These are phyloP conservation scores for Nephrocerus scutellatus DNA, from an alignment of 2,888 invertebrate genomes.

Conservation along the genomic window DNA sequence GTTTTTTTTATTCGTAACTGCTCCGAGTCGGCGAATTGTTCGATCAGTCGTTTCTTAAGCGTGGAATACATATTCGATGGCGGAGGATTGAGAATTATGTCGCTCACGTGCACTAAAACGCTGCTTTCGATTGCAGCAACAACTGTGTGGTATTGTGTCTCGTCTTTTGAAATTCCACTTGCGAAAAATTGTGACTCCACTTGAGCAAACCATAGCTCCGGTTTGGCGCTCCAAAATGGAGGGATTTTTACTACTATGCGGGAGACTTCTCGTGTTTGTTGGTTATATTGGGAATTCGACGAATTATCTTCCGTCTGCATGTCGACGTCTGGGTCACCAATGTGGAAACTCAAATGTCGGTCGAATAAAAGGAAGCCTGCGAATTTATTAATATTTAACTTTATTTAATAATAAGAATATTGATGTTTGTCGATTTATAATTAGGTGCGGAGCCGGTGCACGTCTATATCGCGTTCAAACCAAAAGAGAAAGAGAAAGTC, in stretches of 20 bases:
- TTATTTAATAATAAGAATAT: too few relatives aligned
- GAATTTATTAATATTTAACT: too few relatives aligned
- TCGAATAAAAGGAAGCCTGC: too few relatives aligned
- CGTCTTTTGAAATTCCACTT: conserved; percentile 22
- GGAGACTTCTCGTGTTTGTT: too few relatives aligned
- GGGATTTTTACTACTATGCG: conserved; percentile 8
- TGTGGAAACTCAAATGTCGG: too few relatives aligned
- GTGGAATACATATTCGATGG: conserved; percentile 16
- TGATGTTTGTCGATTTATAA: too few relatives aligned
- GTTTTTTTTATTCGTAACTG: conserved; percentile 21
- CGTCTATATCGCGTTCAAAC: too few relatives aligned
- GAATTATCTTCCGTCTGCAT: too few relatives aligned
- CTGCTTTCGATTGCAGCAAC: conserved; percentile 27
- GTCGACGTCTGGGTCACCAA: too few relatives aligned
- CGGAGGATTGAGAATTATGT: conserved; percentile 23
- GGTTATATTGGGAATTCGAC: too few relatives aligned
- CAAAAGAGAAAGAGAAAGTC: too few relatives aligned
- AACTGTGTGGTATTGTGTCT: conserved; percentile 25
- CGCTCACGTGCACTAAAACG: conserved; percentile 25
- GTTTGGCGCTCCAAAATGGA: conserved; percentile 14
- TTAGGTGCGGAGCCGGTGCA: too few relatives aligned
- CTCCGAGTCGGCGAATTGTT: conserved; percentile 25
- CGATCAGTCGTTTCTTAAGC: conserved; percentile 23
- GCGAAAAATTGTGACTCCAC: conserved; percentile 24
- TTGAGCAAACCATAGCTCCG: conserved; percentile 27